A percentile compares a stretch with the other conserved stretches of the same genome.
Conservation (phyloP, 2,888 invertebrate species). For the Metalampra italica region DNA sequence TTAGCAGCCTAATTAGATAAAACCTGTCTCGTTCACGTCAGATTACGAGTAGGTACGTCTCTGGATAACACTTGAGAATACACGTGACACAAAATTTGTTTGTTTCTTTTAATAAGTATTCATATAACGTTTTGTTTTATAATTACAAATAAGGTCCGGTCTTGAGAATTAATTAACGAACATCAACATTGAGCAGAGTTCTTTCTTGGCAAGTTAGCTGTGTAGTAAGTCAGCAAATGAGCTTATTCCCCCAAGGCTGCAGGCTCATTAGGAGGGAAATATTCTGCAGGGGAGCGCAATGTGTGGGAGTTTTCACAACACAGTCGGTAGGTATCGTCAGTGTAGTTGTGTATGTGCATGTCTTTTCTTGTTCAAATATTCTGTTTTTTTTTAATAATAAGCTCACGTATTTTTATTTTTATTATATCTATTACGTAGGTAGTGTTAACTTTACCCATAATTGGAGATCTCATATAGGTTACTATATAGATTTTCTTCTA, state of each 20-base stretch:
- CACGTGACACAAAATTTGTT: too few species aligned
- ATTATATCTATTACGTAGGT: too few species aligned
- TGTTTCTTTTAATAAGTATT: too few species aligned
- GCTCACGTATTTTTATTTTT: too few species aligned
- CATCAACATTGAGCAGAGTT: conserved; percentile 45
- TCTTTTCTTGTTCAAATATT: too few species aligned
- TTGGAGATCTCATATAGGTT: too few species aligned
- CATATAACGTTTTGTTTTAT: too few species aligned
- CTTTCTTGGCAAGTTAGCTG: conserved; percentile 41
- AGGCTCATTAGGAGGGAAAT: conserved; percentile 53
- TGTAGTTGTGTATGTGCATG: background rate
- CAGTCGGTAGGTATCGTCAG: conserved; percentile 18
- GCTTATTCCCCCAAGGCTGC: conserved; percentile 59
- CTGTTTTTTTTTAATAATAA: too few species aligned
- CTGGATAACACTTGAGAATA: too few species aligned
- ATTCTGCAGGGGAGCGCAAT: conserved; percentile 36
- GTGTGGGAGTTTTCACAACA: conserved; percentile 31
- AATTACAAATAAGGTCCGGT: conserved; percentile 42
- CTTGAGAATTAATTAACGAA: conserved; percentile 49
- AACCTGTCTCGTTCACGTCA: background rate
- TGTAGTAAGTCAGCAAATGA: conserved; percentile 60
- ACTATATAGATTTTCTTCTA: too few species aligned
- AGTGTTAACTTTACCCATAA: too few species aligned
- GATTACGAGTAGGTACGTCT: too few species aligned
- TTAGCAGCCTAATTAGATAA: conserved; percentile 11